Evolutionary conservation across 2,113 vertebrate species (phyloP), one percentile per base, ranked within the genome.

Genomic region (Rhipidura dahli): DNA sequence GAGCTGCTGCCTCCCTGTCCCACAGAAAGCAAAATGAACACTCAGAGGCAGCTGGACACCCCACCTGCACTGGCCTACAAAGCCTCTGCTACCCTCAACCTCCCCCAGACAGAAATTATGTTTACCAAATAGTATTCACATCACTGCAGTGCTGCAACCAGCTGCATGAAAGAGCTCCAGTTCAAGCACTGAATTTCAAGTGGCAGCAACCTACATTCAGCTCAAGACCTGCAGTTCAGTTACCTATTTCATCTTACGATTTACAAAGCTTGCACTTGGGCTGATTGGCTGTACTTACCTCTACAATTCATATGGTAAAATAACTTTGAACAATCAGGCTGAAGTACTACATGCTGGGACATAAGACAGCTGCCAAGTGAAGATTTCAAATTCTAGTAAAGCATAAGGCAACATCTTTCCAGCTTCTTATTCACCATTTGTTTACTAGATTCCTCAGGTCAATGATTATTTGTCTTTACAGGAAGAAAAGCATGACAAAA

Each of bases 51-150:
- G 45, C 42, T 70, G 39, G 18, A 77, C 9, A 73, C 3, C 4
- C 16, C 33, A 40, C 8, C 33, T 84, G 15, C 44, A 57, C 39
- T 15, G 28, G 13, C 13, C 54, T 81, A 61, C 6, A 51, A 69
- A 57, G 35, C 42, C 56, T 72, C 21, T 53, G 40, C 37, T 66
- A 59, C 28, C 21, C 24, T 75, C 69, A 66, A 44, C 18, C 30
- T 84, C 51, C 24, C 49, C 51, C 12, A 39, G 51, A 47, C 51
- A 82, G 51, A 68, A 89, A 63, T 31, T 7, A 22, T 3, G 3
- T 59, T 70, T 71, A 73, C 9, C 0, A 0, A 81, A 77, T 4
- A 51, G 8, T 17, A 60, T 26, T 35, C 65, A 51, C 0, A 0
- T 40, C n/a, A 49, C 6, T 64, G 31, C 70, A 56, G 33, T 31